Evolutionary conservation across 2,113 vertebrate genomes (phyloP).

Genomic region (Indri indri): DNA sequence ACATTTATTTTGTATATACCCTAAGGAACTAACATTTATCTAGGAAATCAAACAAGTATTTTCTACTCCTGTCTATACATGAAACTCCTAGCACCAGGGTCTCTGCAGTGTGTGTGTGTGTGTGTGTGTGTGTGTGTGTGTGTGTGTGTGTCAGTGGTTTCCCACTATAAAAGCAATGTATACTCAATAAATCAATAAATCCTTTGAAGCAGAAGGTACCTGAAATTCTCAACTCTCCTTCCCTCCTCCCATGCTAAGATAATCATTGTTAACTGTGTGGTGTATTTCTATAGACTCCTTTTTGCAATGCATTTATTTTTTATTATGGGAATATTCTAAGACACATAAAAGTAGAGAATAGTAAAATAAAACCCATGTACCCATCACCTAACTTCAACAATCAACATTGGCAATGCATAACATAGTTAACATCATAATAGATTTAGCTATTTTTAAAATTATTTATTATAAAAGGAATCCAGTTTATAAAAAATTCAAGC

Average conservation of each 20-base stretch:
- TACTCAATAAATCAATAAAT: background rate
- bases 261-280: background rate
- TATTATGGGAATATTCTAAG: constrained; percentile 44
- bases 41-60: background rate
- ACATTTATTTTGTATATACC: background rate
- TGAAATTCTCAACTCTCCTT: background rate
- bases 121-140: background rate
- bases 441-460: background rate
- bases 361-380: background rate
- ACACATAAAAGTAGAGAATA: constrained; percentile 4
- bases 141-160: background rate
- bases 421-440: background rate
- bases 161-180: background rate
- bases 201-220: background rate
- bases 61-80: background rate
- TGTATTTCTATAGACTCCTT: background rate
- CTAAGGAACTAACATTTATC: background rate
- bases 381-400: background rate
- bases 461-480: constrained; percentile 43
- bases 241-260: background rate
- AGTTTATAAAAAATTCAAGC: constrained; percentile 36
- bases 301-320: background rate
- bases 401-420: background rate
- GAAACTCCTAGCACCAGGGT: background rate
- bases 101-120: background rate